Evolutionary conservation across 2,113 vertebrate genomes (phyloP), one percentile per base, ranked within the genome.

Genomic region (Miniopterus natalensis): DNA sequence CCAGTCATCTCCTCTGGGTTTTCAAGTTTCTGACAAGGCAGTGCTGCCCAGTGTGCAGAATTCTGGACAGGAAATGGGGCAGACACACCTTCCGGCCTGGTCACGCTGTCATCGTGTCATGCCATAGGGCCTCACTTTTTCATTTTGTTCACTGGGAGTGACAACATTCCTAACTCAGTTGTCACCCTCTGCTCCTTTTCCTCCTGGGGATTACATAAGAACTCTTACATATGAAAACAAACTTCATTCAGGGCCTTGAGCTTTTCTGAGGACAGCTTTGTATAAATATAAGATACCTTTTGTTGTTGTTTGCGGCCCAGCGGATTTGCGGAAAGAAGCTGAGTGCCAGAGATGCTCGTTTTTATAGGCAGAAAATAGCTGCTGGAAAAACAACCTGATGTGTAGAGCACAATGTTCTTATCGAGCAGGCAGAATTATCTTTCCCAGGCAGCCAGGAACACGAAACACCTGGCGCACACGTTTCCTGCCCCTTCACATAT

Each of bases 271-370:
- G 88, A 88, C 74, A 85, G 68, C 94, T 74, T 88, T 92, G 92
- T 96, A 91, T 97, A 98, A 97, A 97, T 97, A 97, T 90, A 85
- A 96, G 97, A 95, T 96, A 97, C 97, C 96, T 98, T 96, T 95
- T 97, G 97, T 97, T 96, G 94, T 95, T 96, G 96, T 95, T 95
- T 94, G 65, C 80, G 70, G 74, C 90, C 85, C 94, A 51, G 49
- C 92, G 96, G 97, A 97, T 96, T 97, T 95, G 68, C 8, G 31
- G 89, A 85, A 90, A 97, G 94, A 91, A 89, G 63, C 36, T 85
- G 85, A 94, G 96, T 97, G 95, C 95, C 96, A 95, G 95, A 15
- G 10, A 36, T 21, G 57, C 87, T 97, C 86, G 1, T 81, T 95
- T 95, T 97, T 95, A 96, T 45, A 83, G 94, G 96, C 96, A 98